Base-by-base conservation (phyloP, 2,888 invertebrate species). In the Eupithecia exiguata region DNA sequence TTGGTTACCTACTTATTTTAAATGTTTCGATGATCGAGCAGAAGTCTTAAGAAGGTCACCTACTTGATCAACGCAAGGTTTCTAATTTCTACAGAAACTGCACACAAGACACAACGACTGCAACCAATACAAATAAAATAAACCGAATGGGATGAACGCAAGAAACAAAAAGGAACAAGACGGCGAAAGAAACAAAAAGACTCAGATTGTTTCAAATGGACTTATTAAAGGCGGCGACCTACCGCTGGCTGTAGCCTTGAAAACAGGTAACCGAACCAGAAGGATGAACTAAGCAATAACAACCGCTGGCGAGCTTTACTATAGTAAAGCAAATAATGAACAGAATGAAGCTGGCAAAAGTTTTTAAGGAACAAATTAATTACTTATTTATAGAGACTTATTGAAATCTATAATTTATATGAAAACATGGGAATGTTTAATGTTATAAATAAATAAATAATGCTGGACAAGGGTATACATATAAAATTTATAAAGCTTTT, bases 151-250 rank as follows among this genome's bases (percentile, higher is more conserved):
- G 77, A 78, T 71, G 70, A 63, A 68, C 70, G 68, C 75, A 74
- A 75, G 43, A 74, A 77, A 78, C 79, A 85, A 87, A 88, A 87
- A 80, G 79, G 85, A 79, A 78, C 40, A 81, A 84, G 84, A 85
- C 82, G 80, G 81, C 83, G 82, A 84, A 84, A 84, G 83, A 77
- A 81, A 88, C 84, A 88, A 89, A 89, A 87, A 75, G 82, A 82
- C 78, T 83, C 81, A 84, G 86, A 88, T 88, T 88, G 89, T 88
- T 90, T 88, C 87, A 87, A 90, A 90, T 88, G 89, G 88, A 87
- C 88, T 90, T 91, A 90, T 86, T 53, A 53, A 3, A 40, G 73
- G 49, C 72, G 81, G 84, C 78, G 87, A 89, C 87, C 90, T 86
- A 88, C 90, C 90, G 87, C 90, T 84, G 75, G 38, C 67, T 71